Base-by-base conservation (phyloP, 2,113 vertebrate genomes). In the Pampusana beccarii region DNA sequence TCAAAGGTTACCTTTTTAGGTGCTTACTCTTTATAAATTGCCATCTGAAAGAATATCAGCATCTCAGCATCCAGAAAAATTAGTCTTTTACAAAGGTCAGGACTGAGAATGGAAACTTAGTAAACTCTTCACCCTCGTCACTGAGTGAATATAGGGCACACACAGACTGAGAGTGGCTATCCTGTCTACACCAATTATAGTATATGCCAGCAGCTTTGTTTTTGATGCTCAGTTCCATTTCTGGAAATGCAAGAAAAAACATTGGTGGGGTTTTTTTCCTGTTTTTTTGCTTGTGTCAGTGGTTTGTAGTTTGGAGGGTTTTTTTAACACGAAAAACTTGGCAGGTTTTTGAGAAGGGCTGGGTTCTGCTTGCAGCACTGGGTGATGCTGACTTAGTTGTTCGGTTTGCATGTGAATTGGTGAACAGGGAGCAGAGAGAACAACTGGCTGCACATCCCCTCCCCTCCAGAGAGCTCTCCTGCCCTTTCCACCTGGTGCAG, bases 1-100 rank as follows among this genome's bases (percentile, higher is more conserved):
- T 88, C 90, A 94, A 92, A 94, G 88, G 86, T 97, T 92, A 44
- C 61, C 77, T 92, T 90, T 86, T 86, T 83, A 67, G 48, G 53
- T 1, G 5, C 72, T 91, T 95, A 48, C 14, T 86, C 57, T 90
- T 94, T 79, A 84, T 75, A 53, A 94, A 91, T 95, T 93, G 70
- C 44, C n/a, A 44, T 86, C 88, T 10, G 9, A 80, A 91, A 92
- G 86, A 83, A 46, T 81, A 92, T 75, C 77, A 94, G 36, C 54
- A 84, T 86, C 88, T 42, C 77, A 94, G 36, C 54, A 84, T 86
- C 88, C 42, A 88, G 84, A 92, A 86, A 90, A 88, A 88, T 73
- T 40, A 40, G 60, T 64, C 72, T 72, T 91, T 74, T 87, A 46
- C 72, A 84, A 91, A 92, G 80, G 90, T 92, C 86, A 94, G 25